phyloP scores from a whole-genome alignment of 35 echinoderm and acorn worm species.

The Ophioderma brevispina region DNA sequence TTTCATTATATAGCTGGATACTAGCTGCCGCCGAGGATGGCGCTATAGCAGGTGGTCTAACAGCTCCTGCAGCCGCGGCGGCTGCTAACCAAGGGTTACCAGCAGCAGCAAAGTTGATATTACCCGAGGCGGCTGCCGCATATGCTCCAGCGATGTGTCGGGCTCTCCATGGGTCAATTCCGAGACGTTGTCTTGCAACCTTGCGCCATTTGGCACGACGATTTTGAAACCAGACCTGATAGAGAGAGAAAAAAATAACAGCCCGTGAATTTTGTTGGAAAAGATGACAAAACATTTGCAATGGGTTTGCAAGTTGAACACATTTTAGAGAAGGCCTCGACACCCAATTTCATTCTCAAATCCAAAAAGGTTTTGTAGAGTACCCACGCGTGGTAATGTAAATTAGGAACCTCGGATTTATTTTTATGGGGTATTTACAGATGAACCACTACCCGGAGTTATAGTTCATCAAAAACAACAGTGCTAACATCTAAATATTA shows the following conservation, averaged over 20 bases:
- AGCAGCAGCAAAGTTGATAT: slow-evolving; percentile 63
- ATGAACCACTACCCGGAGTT: too few relatives aligned
- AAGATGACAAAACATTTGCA: too few relatives aligned
- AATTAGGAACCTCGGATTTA: too few relatives aligned
- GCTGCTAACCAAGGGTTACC: slow-evolving; percentile 85
- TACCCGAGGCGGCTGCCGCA: slow-evolving; percentile 23
- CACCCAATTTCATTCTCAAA: too few relatives aligned
- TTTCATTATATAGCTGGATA: slow-evolving; percentile 47
- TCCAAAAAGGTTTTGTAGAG: too few relatives aligned
- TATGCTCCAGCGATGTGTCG: slow-evolving; percentile 69
- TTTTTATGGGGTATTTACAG: too few relatives aligned
- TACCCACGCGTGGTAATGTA: too few relatives aligned
- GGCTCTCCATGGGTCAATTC: slow-evolving; percentile 89
- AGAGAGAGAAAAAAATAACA: slow-evolving; percentile 1
- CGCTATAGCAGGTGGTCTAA: not conserved
- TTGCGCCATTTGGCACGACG: slow-evolving; percentile 97
- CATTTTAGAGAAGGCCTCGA: too few relatives aligned
- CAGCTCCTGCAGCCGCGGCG: slow-evolving; percentile 53
- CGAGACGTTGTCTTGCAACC: slow-evolving; percentile 82
- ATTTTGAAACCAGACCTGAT: slow-evolving; percentile 99
- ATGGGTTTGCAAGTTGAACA: too few relatives aligned
- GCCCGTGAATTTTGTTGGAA: not conserved
- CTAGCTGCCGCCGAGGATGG: slow-evolving; percentile 24
- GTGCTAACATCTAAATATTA: too few relatives aligned
- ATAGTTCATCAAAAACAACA: too few relatives aligned